Evolutionary conservation across 1,140 invertebrate species (phyloP).

Genomic region (Drosophila tani): DNA sequence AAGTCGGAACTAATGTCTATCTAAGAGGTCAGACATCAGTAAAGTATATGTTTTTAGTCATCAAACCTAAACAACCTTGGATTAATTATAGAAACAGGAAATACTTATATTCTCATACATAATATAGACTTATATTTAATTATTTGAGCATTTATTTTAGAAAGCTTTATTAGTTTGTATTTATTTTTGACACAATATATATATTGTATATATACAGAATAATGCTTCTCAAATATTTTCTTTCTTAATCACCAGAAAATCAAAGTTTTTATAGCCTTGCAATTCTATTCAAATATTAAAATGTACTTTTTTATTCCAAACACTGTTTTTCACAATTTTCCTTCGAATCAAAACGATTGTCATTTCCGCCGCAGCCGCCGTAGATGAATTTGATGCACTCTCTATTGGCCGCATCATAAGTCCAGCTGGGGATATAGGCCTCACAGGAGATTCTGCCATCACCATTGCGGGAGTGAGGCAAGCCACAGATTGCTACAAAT

Average conservation of each 20-base stretch:
- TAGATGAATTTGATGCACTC: conserved; percentile 91
- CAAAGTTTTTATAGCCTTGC: background rate
- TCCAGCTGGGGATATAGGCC: conserved; percentile 64
- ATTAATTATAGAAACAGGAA: background rate
- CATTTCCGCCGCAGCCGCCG: conserved; percentile 94
- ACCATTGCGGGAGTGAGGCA: conserved; percentile 37
- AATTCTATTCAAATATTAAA: background rate
- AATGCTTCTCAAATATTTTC: no score
- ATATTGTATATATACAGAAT: no score
- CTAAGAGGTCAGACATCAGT: no score
- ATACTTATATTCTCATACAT: background rate
- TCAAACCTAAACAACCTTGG: background rate
- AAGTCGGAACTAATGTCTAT: background rate
- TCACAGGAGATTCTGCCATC: conserved; percentile 37
- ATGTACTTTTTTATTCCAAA: conserved; percentile 19
- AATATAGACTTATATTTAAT: background rate
- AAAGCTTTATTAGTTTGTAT: background rate
- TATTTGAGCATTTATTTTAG: background rate
- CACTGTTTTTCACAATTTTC: conserved; percentile 50
- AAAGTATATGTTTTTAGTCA: background rate
- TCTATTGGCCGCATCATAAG: conserved; percentile 89
- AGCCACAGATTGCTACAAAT: conserved; percentile 40
- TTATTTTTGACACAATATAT: no score
- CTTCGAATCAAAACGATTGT: conserved; percentile 89
- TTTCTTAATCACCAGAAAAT: background rate